Conservation (phyloP, 2,797 vertebrate species). For the Acanthopagrus latus region DNA sequence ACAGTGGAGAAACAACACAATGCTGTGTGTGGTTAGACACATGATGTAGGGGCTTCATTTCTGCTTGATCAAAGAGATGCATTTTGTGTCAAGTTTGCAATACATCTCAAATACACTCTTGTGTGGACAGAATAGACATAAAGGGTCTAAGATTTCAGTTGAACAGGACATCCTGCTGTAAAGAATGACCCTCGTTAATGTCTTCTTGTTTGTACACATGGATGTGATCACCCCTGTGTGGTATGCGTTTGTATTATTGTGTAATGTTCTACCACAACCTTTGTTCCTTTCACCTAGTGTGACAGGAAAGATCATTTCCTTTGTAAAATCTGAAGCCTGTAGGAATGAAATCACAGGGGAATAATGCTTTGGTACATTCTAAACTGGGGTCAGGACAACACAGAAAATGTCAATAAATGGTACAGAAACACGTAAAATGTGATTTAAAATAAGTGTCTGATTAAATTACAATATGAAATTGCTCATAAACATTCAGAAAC, state of each 20-base stretch:
- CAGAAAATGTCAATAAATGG: neutral
- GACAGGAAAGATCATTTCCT: constrained; percentile 63
- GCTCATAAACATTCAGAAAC: constrained; percentile 9
- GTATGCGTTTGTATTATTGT: constrained; percentile 44
- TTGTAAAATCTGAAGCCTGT: constrained; percentile 32
- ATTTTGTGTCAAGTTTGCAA: constrained; percentile 73
- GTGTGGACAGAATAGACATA: constrained; percentile 23
- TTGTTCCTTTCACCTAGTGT: constrained; percentile 51
- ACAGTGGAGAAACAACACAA: constrained; percentile 77
- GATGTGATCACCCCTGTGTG: constrained; percentile 30
- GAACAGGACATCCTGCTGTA: constrained; percentile 62
- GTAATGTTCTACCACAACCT: constrained; percentile 21
- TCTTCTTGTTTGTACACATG: constrained; percentile 44
- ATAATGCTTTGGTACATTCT: constrained; percentile 7
- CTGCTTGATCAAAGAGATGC: constrained; percentile 67
- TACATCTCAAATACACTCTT: constrained; percentile 47
- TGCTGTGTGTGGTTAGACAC: constrained; percentile 60
- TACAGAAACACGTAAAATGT: neutral
- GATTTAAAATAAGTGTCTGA: neutral
- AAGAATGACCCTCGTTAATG: constrained; percentile 56
- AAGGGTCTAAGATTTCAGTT: constrained; percentile 30
- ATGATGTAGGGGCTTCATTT: constrained; percentile 68
- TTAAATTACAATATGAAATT: neutral
- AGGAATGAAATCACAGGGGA: constrained; percentile 1
- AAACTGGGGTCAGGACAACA: constrained; percentile 9